phyloP scores from a whole-genome alignment of 2,888 invertebrate genomes.

The Salticus scenicus region DNA sequence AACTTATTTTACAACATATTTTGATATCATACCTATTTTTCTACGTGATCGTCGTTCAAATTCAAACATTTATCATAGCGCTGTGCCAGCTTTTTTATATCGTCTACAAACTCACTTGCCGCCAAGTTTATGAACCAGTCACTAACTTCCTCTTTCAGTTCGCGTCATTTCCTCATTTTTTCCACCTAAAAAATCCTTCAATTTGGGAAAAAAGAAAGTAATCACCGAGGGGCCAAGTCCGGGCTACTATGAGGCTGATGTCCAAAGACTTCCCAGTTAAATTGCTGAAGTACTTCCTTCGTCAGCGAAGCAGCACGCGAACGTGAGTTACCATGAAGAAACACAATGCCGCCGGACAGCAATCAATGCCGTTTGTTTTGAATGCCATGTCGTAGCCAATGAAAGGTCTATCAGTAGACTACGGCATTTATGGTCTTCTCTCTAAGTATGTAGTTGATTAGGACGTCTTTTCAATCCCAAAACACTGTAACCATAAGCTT shows the following conservation, averaged over 20 bases:
- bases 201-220: not conserved
- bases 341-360: too few relatives aligned
- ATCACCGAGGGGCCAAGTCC: not conserved
- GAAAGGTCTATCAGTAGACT: too few relatives aligned
- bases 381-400: too few relatives aligned
- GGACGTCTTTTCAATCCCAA: not conserved
- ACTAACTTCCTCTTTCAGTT: not conserved
- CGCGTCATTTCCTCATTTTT: not conserved
- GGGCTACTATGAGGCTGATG: not conserved
- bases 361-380: too few relatives aligned
- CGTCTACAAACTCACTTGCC: not conserved
- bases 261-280: not conserved
- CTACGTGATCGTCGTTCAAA: not conserved
- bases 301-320: not conserved
- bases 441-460: too few relatives aligned
- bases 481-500: not conserved
- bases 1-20: too few relatives aligned
- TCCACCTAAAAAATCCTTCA: not conserved
- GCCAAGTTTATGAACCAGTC: not conserved
- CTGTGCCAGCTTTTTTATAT: not conserved
- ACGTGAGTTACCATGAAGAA: too few relatives aligned
- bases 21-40: too few relatives aligned
- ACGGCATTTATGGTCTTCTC: too few relatives aligned
- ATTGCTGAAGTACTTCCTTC: not conserved
- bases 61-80: not conserved